These are phyloP conservation scores for Epirrhoe tristata DNA, from an alignment of 2,888 invertebrate species.

Conservation along the genomic window DNA sequence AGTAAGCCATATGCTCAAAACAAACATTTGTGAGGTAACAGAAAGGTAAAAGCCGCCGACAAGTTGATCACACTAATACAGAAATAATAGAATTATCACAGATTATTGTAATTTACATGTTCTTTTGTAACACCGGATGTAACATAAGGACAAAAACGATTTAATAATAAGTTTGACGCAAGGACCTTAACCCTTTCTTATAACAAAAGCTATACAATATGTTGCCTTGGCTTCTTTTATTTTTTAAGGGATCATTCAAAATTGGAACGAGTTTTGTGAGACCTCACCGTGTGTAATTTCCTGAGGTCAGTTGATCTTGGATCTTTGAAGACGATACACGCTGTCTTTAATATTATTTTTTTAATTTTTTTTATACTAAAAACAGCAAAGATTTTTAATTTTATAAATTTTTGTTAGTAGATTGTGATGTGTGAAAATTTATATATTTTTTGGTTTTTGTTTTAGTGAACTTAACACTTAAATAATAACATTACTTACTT, in stretches of 20 bases:
- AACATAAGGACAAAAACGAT: constrained; percentile 83
- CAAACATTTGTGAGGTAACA: constrained; percentile 68
- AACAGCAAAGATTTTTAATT: constrained; percentile 18
- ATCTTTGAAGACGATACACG: constrained; percentile 70
- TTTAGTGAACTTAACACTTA: neutral
- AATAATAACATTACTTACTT: neutral
- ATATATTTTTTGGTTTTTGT: neutral
- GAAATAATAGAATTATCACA: constrained; percentile 83
- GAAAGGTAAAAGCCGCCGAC: constrained; percentile 67
- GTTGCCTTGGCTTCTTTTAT: constrained; percentile 76
- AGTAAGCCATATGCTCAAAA: constrained; percentile 72
- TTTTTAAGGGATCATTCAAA: constrained; percentile 76
- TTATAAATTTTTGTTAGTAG: neutral
- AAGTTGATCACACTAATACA: constrained; percentile 79
- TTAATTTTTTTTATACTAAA: constrained; percentile 2
- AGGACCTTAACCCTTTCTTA: constrained; percentile 81
- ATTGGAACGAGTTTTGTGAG: constrained; percentile 77
- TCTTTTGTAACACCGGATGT: constrained; percentile 79
- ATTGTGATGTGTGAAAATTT: constrained; percentile 2
- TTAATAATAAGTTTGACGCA: constrained; percentile 82
- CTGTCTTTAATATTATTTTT: constrained; percentile 26
- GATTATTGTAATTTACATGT: constrained; percentile 84
- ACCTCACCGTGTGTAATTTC: constrained; percentile 58
- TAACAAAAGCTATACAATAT: constrained; percentile 82
- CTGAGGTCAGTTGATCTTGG: constrained; percentile 78